phyloP scores from a whole-genome alignment of 1,140 invertebrate species.

The Pogonognathellus flavescens region DNA sequence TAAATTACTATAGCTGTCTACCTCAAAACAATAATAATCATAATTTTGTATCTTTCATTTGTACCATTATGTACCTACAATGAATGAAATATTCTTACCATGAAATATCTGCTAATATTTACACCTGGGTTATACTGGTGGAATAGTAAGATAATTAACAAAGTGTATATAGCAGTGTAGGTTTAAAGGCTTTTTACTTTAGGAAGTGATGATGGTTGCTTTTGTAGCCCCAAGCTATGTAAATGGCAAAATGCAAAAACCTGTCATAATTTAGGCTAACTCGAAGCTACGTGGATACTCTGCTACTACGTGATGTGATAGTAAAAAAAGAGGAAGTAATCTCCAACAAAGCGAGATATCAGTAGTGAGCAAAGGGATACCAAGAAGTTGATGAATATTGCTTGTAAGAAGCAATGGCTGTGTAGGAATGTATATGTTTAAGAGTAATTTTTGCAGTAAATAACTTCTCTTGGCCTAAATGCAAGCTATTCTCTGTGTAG shows the following conservation, averaged over 20 bases:
- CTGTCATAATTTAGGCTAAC: slow-evolving; percentile 40
- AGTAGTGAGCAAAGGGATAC: no score
- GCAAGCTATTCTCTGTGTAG: slow-evolving; percentile 4
- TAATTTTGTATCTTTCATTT: no score
- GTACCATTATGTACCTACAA: no score
- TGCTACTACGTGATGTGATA: slow-evolving; percentile 2
- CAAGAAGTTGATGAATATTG: slow-evolving; percentile 2
- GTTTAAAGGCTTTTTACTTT: neutral
- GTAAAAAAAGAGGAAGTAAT: slow-evolving; percentile 42
- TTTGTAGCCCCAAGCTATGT: slow-evolving; percentile 17
- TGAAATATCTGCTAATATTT: no score
- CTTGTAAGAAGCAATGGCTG: neutral
- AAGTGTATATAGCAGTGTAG: no score
- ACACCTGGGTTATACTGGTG: no score
- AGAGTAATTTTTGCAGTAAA: neutral
- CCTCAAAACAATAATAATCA: no score
- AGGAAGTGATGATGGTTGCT: slow-evolving; percentile 4
- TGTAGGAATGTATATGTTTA: slow-evolving; percentile 3
- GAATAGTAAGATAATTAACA: no score
- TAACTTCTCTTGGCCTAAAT: slow-evolving; percentile 38
- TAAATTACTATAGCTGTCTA: no score
- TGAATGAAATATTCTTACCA: no score
- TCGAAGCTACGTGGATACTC: neutral
- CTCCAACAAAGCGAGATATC: neutral
- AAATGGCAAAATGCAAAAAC: slow-evolving; percentile 35